A percentile compares a stretch with the other conserved stretches of the same genome.
Conservation (phyloP, 2,113 vertebrate species). For the Trichomycterus rosablanca region DNA sequence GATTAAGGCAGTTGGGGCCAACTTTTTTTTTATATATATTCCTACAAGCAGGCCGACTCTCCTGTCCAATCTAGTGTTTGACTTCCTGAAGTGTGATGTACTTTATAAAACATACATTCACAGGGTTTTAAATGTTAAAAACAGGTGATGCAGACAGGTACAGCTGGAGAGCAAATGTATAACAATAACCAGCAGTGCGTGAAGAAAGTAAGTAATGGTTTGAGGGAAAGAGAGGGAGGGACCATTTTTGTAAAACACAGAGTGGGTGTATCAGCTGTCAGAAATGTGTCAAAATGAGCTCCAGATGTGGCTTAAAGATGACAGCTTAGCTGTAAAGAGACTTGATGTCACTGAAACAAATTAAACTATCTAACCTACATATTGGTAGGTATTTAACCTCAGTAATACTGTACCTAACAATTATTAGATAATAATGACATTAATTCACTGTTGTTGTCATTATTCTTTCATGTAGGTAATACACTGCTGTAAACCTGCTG, state of each 20-base stretch:
- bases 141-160: constrained; percentile 11
- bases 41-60: too few relatives aligned
- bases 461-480: too few relatives aligned
- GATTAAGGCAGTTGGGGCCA: not conserved
- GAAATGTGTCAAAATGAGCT: constrained; percentile 15
- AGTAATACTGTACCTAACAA: too few relatives aligned
- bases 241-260: constrained; percentile 22
- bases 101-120: constrained; percentile 10
- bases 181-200: not conserved
- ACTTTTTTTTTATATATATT: constrained; percentile 5
- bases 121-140: not conserved
- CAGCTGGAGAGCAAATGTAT: not conserved
- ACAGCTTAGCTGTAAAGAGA: not conserved
- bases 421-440: too few relatives aligned
- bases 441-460: too few relatives aligned
- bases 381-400: too few relatives aligned
- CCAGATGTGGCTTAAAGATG: constrained; percentile 29
- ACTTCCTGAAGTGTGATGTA: not conserved
- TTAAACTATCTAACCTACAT: too few relatives aligned
- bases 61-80: not conserved
- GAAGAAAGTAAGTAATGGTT: not conserved
- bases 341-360: not conserved
- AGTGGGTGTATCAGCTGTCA: constrained; percentile 34
- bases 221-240: not conserved
- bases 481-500: too few relatives aligned